Evolutionary conservation across 1,140 invertebrate species (phyloP), one percentile per base, ranked within the genome.

Genomic region (Penaeus japonicus): DNA sequence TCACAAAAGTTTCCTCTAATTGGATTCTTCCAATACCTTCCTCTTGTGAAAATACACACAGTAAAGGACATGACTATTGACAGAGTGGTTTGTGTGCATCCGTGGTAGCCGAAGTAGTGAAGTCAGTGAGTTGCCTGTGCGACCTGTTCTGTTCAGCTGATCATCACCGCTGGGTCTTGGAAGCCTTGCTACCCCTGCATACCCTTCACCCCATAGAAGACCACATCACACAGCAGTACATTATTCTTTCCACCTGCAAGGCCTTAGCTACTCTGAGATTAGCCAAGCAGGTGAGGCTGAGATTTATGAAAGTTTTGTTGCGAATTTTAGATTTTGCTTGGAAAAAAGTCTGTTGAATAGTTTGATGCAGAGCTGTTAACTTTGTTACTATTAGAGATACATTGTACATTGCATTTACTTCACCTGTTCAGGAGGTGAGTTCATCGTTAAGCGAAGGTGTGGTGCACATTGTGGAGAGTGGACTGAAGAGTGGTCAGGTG

Each of bases 151-250:
- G 94, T 4, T 95, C 96, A 89, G 92, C 93, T 87, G 92, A 93
- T 2, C 96, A 96, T 91, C 96, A 95, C 92, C 93, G 94, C 89
- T 96, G 95, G 96, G 95, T 96, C 95, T 92, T 96, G 73, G 94
- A 95, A 84, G 93, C 93, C 0, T 95, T 95, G 90, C 90, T 96
- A 57, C 94, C 95, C 62, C 92, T 96, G 3, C 93, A 94, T n/a
- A 94, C 94, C 89, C 92, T 91, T 32, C 95, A 96, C 91, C 93
- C 94, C 1, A 84, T 92, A 0, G 96, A 96, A 91, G 96, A 96
- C 93, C 95, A 96, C 91, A 93, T 96, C n/a, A 91, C 96, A 18
- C 93, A 94, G 91, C 95, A 95, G 90, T 96, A 96, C 91, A 91
- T 96, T 12, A 93, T 95, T 24, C 92, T 96, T n/a, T 95, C 94